Conservation (phyloP, 2,888 invertebrate genomes). For the Nomada fucata region DNA sequence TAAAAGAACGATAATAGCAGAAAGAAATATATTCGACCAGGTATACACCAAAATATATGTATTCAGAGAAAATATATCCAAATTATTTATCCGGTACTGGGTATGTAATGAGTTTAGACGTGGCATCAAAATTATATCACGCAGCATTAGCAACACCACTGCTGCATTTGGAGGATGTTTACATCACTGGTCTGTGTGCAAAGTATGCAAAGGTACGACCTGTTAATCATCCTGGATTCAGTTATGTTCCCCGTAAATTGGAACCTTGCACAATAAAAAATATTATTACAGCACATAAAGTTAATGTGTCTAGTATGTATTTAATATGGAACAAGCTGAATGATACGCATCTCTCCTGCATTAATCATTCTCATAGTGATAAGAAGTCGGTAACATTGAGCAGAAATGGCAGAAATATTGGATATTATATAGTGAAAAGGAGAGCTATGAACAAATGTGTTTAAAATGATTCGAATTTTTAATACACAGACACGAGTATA, state of each 20-base stretch:
- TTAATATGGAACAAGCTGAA: slow-evolving; percentile 80
- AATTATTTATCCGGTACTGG: slow-evolving; percentile 93
- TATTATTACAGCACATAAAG: slow-evolving; percentile 86
- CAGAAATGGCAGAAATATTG: slow-evolving; percentile 74
- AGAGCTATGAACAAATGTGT: slow-evolving; percentile 68
- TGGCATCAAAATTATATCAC: slow-evolving; percentile 88
- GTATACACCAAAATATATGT: slow-evolving; percentile 93
- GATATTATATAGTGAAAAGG: slow-evolving; percentile 77
- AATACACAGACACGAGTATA: slow-evolving; percentile 1
- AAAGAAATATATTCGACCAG: slow-evolving; percentile 79
- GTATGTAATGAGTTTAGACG: slow-evolving; percentile 90
- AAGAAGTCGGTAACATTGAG: slow-evolving; percentile 68
- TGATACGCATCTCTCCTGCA: slow-evolving; percentile 73
- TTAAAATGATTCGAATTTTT: slow-evolving; percentile 35
- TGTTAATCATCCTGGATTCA: slow-evolving; percentile 88
- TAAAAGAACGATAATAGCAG: background rate
- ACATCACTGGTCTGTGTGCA: slow-evolving; percentile 91
- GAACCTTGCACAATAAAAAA: slow-evolving; percentile 85
- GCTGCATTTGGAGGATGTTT: slow-evolving; percentile 92
- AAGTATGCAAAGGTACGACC: slow-evolving; percentile 86
- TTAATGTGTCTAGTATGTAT: slow-evolving; percentile 85
- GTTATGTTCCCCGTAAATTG: slow-evolving; percentile 85
- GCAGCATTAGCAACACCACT: slow-evolving; percentile 89
- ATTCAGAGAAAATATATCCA: slow-evolving; percentile 89
- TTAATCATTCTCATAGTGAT: slow-evolving; percentile 51